Base-by-base conservation (phyloP, 2,797 vertebrate species). In the Danio tinwini region DNA sequence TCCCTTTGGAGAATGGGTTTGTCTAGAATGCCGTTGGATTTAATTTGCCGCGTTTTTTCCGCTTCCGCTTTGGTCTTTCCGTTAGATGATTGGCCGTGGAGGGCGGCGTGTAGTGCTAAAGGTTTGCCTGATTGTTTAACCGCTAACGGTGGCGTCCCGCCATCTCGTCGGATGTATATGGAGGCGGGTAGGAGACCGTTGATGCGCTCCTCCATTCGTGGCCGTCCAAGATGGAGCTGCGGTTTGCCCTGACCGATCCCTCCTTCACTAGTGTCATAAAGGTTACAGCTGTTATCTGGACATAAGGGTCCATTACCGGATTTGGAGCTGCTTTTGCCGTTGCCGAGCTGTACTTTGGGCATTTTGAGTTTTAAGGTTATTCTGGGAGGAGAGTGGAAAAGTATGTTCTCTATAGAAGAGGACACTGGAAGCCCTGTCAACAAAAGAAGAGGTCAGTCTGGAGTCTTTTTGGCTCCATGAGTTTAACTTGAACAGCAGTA, bases 331-430 rank as follows among this genome's bases (percentile, higher is more conserved):
- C 91, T 89, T 89, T 90, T 95, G 87, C 91, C 93, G 40, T 96
- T 96, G 82, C 95, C 95, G 6, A 92, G 70, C 17, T 92, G 89
- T 58, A 92, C 91, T 93, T 94, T 97, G 85, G 97, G 96, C 96
- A 98, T 98, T 92, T 98, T 98, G 82, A 98, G 94, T 89, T 98
- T 99, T 69, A 99, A 93, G 17, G 96, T 99, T 84, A 98, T 97
- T 91, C 96, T 94, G 1, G 97, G 97, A 88, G 96, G 95, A 84
- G 96, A 94, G 73, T 93, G 94, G 84, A 96, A 96, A 86, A 98
- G 87, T 58, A 94, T 88, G 73, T 91, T 96, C 88, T 98, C 98
- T 90, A 94, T 90, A 70, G 95, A 92, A 85, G 88, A 95, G 11
- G 96, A 95, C 81, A 94, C 90, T 29, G 96, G 93, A 84, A 95